Base-by-base conservation (phyloP, 2,797 vertebrate genomes). In the Lophotriccus pileatus region DNA sequence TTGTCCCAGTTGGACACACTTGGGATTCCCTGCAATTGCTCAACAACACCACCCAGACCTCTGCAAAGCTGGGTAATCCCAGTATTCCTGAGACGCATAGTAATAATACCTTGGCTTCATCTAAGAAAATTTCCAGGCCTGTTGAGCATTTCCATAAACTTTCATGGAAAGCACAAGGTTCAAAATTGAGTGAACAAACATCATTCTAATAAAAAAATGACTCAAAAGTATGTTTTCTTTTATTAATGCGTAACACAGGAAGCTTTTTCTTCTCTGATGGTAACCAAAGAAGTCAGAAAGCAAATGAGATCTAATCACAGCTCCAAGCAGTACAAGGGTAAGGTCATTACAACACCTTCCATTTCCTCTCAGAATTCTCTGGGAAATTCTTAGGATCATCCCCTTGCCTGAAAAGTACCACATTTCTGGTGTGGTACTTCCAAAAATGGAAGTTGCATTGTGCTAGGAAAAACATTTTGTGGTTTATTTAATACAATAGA, bases 51-150 rank as follows among this genome's bases (percentile, higher is more conserved):
- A 16, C 0, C 0, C 34, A 87, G 78, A 32, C 47, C 56, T 34
- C 73, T 1, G 17, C 93, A 94, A 96, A 94, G 39, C 47, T 36
- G 77, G 95, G 94, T 94, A 96, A 95, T 81, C 91, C 96, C 94
- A 94, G 62, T 89, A 92, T 78, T 97, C 95, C 96, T 23, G 2
- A 95, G 58, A 76, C 49, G 92, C 0, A 0, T 36, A 19, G 74
- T 81, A 77, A 43, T 47, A 79, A 90, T 68, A 73, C 20, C 58
- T 87, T 88, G 58, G 52, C 60, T 67, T 68, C 75, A 68, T 77
- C 32, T 86, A 87, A 84, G 58, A 94, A 94, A 87, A 94, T 93
- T 93, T 96, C 49, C 60, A 92, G 59, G 44, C 27, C 62, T 75
- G n/a, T 10, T 76, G 73, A 93, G 52, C 28, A 73, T 70, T 89